phyloP scores from a whole-genome alignment of 1,140 invertebrate genomes.

The Venturia canescens region DNA sequence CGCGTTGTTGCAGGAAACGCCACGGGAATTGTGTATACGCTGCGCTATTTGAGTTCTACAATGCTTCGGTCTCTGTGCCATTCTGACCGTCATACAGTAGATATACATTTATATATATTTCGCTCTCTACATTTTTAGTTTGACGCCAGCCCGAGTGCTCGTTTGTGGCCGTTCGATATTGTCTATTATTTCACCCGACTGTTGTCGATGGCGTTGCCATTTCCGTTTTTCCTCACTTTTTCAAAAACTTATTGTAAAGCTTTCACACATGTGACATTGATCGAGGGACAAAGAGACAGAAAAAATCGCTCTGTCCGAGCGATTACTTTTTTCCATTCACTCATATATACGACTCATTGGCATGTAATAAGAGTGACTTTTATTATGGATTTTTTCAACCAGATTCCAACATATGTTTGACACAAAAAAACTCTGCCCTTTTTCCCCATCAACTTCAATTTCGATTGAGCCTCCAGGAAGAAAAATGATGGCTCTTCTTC shows the following conservation, averaged over 20 bases:
- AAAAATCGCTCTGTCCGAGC: no score
- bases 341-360: no score
- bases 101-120: slow-evolving; percentile 22
- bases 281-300: no score
- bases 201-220: slow-evolving; percentile 9
- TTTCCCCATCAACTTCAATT: no score
- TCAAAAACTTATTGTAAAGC: slow-evolving; percentile 9
- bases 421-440: no score
- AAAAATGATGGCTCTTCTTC: no score
- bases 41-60: slow-evolving; percentile 36
- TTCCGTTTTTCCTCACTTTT: slow-evolving; percentile 3
- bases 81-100: neutral
- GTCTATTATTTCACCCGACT: slow-evolving; percentile 35
- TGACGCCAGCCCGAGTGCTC: slow-evolving; percentile 7
- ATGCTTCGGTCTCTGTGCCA: neutral
- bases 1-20: slow-evolving; percentile 9
- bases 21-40: slow-evolving; percentile 26
- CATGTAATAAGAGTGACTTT: no score
- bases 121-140: slow-evolving; percentile 1
- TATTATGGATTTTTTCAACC: no score
- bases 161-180: slow-evolving; percentile 23
- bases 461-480: no score
- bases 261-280: neutral
- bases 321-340: no score
- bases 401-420: no score